phyloP scores from a whole-genome alignment of 2,888 invertebrate species.

The Nebria salina region DNA sequence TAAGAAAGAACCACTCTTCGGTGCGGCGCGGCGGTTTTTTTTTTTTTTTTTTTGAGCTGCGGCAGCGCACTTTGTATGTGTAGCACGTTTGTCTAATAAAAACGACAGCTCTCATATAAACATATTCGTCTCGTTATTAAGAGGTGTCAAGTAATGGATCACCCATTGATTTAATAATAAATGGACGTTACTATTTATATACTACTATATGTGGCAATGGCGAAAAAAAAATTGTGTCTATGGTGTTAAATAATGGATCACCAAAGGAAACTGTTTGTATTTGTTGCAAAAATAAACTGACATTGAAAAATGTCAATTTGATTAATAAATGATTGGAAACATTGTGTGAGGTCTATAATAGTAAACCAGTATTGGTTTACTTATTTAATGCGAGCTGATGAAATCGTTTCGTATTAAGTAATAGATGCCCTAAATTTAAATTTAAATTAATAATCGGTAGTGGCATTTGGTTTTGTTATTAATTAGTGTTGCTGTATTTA shows the following conservation, averaged over 20 bases:
- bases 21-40: too few species aligned
- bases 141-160: conserved; percentile 41
- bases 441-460: not conserved
- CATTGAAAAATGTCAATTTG: not conserved
- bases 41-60: not conserved
- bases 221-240: too few species aligned
- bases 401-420: not conserved
- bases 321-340: not conserved
- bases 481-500: not conserved
- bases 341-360: not conserved
- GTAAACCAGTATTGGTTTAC: not conserved
- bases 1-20: conserved; percentile 3
- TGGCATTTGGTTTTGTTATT: not conserved
- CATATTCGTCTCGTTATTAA: conserved; percentile 40
- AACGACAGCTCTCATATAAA: conserved; percentile 31
- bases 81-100: conserved; percentile 19
- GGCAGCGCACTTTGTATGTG: conserved; percentile 14
- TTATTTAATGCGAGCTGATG: not conserved
- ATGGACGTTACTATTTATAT: not conserved
- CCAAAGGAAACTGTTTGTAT: not conserved
- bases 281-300: not conserved
- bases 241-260: too few species aligned
- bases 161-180: conserved; percentile 3
- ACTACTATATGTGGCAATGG: not conserved
- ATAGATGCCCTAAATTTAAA: not conserved